Evolutionary conservation across 2,113 vertebrate genomes (phyloP), one percentile per base, ranked within the genome.

Genomic region (Pelodiscus sinensis): DNA sequence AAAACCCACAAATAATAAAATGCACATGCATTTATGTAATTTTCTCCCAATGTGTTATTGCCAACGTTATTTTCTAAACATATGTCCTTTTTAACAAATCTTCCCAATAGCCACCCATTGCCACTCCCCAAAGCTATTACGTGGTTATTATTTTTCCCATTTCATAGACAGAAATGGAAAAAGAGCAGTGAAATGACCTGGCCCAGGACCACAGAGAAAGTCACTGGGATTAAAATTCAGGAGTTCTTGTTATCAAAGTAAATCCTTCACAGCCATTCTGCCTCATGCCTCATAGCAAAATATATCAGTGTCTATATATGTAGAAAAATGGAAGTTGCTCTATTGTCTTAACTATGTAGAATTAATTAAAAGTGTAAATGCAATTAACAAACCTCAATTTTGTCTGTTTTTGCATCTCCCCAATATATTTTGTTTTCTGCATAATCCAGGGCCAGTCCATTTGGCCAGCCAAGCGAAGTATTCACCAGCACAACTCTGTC

Each of bases 331-430:
- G 77, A 31, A 96, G 27, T 75, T 94, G 38, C 38, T 75, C 79
- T 50, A 52, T 15, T 14, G 4, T 87, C 78, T 73, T 78, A 82
- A 27, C 16, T 38, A 44, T 31, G 60, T 1, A 57, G 88, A 94
- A 89, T 55, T 89, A 14, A 24, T 73, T 92, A 87, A 91, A 95
- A 85, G 91, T 12, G 11, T 73, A 95, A 86, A 77, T 81, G 29
- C 25, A 96, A 85, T 68, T 86, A 89, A 97, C 98, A 97, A 97
- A 99, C 98, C 98, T 99, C 98, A 92, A 99, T 98, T 97, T 98
- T 99, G 96, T 99, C 99, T 0, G 99, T 99, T 98, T 99, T 99
- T 94, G 99, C 99, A 94, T 99, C 99, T 78, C 99, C 99, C 99
- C 99, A 99, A 97, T 99, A 99, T 95, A 99, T 99, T 85, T 98